Evolutionary conservation across 2,113 vertebrate species (phyloP).

Genomic region (Pelvicachromis taeniatus): DNA sequence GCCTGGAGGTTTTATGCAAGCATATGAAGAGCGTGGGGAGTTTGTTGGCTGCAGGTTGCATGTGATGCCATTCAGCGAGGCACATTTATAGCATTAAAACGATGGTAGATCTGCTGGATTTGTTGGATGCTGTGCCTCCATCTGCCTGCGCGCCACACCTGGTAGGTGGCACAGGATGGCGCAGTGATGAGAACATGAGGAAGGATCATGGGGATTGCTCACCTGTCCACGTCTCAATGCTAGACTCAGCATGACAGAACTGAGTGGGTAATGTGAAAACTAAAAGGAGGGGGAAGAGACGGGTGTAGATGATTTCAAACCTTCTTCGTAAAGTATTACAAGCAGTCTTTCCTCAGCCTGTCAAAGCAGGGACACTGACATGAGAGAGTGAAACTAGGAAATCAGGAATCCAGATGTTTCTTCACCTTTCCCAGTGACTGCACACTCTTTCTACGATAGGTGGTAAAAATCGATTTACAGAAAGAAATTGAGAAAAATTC

Average conservation of each 20-base stretch:
- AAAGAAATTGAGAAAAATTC: not conserved
- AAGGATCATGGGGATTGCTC: not conserved
- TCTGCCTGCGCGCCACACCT: constrained; percentile 35
- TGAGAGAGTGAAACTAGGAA: not conserved
- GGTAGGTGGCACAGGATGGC: not conserved
- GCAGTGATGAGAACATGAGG: not conserved
- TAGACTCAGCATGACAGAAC: not conserved
- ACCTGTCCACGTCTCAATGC: constrained; percentile 9
- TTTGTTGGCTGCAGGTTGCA: not conserved
- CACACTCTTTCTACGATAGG: not conserved
- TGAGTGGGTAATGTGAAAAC: not conserved
- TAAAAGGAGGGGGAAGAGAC: not conserved
- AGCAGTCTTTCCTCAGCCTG: not conserved
- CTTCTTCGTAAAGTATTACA: not conserved
- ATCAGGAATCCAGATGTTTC: not conserved
- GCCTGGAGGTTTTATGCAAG: constrained; percentile 13
- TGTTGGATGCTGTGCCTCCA: constrained; percentile 34
- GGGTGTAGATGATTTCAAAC: not conserved
- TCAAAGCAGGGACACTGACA: not conserved
- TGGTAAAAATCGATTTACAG: not conserved
- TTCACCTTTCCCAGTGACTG: not conserved
- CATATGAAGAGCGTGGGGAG: not conserved
- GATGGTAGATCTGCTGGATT: not conserved
- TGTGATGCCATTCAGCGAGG: not conserved
- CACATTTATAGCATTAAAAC: constrained; percentile 34